These are phyloP conservation scores for Myiagra hebetior DNA, from an alignment of 2,113 vertebrate species.

Conservation along the genomic window DNA sequence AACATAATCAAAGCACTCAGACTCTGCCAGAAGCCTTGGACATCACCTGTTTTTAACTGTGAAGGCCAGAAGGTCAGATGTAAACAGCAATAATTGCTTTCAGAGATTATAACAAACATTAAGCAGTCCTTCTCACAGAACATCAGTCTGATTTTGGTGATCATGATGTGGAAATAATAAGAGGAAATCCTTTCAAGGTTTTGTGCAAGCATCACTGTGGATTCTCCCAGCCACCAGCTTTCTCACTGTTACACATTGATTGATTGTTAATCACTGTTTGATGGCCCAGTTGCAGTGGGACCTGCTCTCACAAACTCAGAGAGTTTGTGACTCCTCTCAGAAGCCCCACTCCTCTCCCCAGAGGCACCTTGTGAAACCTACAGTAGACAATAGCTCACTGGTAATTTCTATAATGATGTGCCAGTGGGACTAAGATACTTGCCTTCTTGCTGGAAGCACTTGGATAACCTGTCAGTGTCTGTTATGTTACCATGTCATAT, in stretches of 20 bases:
- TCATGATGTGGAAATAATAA: background rate
- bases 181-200: constrained; percentile 9
- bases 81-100: constrained; percentile 1
- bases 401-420: constrained; percentile 64
- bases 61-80: background rate
- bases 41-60: constrained; percentile 14
- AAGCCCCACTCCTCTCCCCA: background rate
- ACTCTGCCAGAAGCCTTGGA: constrained; percentile 9
- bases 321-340: background rate
- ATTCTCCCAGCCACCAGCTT: background rate
- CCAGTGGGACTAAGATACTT: constrained; percentile 30
- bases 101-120: background rate
- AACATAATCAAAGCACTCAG: background rate
- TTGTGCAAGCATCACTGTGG: background rate
- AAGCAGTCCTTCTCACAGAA: background rate
- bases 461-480: constrained; percentile 59
- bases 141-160: background rate
- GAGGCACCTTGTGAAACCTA: constrained; percentile 30
- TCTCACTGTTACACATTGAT: background rate
- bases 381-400: constrained; percentile 27
- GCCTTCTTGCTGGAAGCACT: constrained; percentile 53
- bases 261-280: background rate
- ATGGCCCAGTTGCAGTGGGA: background rate
- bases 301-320: background rate
- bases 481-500: constrained; percentile 65